phyloP scores from a whole-genome alignment of 2,888 invertebrate genomes.

The Ligdia adustata region DNA sequence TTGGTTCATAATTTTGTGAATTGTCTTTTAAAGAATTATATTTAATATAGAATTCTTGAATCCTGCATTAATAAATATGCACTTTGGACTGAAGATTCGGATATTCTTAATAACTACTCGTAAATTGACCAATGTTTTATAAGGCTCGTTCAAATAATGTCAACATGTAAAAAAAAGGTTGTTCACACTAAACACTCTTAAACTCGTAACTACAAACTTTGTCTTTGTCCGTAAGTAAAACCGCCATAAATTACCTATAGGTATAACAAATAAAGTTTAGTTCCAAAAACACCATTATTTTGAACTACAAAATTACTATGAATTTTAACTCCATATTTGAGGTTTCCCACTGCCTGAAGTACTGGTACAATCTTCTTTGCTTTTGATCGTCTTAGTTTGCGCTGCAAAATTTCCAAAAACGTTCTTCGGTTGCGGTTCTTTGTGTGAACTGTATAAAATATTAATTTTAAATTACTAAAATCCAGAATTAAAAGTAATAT shows the following conservation, averaged over 20 bases:
- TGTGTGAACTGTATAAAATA: conserved; percentile 56
- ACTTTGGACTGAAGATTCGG: too few species aligned
- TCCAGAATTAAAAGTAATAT: not conserved
- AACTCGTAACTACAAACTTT: conserved; percentile 2
- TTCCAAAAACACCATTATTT: conserved; percentile 4
- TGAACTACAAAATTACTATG: conserved; percentile 17
- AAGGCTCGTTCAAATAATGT: too few species aligned
- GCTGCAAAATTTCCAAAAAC: conserved; percentile 49
- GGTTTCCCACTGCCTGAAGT: conserved; percentile 60
- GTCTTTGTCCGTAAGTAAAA: conserved; percentile 8
- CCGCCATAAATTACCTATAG: not conserved
- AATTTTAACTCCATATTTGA: conserved; percentile 59
- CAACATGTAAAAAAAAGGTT: too few species aligned
- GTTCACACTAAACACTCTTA: too few species aligned
- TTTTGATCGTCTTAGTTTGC: conserved; percentile 34
- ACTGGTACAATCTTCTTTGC: conserved; percentile 57
- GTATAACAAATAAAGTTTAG: not conserved
- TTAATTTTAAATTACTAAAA: conserved; percentile 9
- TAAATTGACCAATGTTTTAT: too few species aligned
- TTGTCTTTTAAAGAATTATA: too few species aligned
- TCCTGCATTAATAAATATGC: too few species aligned
- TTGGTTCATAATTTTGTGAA: too few species aligned
- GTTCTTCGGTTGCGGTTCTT: conserved; percentile 52
- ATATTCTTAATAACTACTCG: too few species aligned
- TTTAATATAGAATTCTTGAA: too few species aligned